Percentiles rank a stretch among this genome's conserved stretches.
These are phyloP conservation scores for Melinaea menophilus DNA, from an alignment of 2,888 invertebrate species.

Conservation along the genomic window DNA sequence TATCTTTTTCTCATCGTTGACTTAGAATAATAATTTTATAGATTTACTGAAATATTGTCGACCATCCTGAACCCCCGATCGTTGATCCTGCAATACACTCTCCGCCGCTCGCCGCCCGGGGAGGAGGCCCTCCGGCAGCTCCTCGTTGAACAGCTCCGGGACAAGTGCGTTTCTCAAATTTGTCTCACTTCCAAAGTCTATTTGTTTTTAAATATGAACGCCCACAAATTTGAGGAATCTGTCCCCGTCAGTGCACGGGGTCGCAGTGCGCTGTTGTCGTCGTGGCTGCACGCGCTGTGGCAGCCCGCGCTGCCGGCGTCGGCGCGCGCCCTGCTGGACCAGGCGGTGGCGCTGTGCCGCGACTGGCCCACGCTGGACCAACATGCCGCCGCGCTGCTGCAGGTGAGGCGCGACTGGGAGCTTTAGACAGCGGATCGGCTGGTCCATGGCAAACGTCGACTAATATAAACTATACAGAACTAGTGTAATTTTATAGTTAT, in stretches of 20 bases:
- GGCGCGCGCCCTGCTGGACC: constrained; percentile 39
- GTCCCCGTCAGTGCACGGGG: background rate
- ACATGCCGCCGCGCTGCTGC: constrained; percentile 38
- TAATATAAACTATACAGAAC: too few relatives aligned
- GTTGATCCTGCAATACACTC: constrained; percentile 54
- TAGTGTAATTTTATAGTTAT: too few relatives aligned
- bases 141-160: constrained; percentile 39
- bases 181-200: too few relatives aligned
- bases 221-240: background rate
- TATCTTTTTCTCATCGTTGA: background rate
- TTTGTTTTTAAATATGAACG: background rate
- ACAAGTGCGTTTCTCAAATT: constrained; percentile 8
- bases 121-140: constrained; percentile 44
- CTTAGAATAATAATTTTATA: constrained; percentile 27
- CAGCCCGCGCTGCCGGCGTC: constrained; percentile 33
- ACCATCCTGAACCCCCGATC: constrained; percentile 47
- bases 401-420: constrained; percentile 37
- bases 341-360: constrained; percentile 39
- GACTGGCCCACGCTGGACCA: constrained; percentile 42
- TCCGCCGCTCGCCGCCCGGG: constrained; percentile 50
- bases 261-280: constrained; percentile 35
- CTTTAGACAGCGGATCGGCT: too few relatives aligned
- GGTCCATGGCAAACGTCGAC: too few relatives aligned
- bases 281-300: constrained; percentile 59
- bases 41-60: constrained; percentile 54